Evolutionary conservation across 2,888 invertebrate species (phyloP).

Genomic region (Scelioninae gen. 2): DNA sequence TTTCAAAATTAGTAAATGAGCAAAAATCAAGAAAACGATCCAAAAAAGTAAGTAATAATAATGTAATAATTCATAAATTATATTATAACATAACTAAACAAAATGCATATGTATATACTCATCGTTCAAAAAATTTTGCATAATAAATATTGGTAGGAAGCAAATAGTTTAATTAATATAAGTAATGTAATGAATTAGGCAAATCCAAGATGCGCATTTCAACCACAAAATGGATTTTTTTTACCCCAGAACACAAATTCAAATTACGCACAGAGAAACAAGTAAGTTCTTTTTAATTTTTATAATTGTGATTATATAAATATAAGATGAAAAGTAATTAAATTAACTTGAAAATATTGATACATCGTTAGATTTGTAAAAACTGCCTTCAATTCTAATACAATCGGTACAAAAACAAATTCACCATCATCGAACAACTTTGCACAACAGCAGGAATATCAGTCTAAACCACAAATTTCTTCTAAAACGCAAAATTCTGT

Average conservation of each 20-base stretch:
- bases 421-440: too few relatives aligned
- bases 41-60: slow-evolving; percentile 14
- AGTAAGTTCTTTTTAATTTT: slow-evolving; percentile 2
- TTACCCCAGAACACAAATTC: background rate
- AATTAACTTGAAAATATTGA: too few relatives aligned
- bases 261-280: slow-evolving; percentile 21
- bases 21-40: slow-evolving; percentile 70
- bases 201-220: background rate
- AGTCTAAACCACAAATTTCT: background rate
- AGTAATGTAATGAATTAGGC: background rate
- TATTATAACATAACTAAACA: too few relatives aligned
- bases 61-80: too few relatives aligned
- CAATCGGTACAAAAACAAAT: too few relatives aligned
- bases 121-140: too few relatives aligned
- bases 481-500: background rate
- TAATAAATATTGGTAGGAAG: too few relatives aligned
- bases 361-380: background rate
- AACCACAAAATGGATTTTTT: slow-evolving; percentile 4
- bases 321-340: too few relatives aligned
- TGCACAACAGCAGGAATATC: too few relatives aligned
- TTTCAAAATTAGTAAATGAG: slow-evolving; percentile 74
- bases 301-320: too few relatives aligned
- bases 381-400: background rate
- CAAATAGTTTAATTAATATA: background rate
- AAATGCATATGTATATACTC: too few relatives aligned